phyloP scores from a whole-genome alignment of 37 sponge, comb jelly and placozoan species.

The Beroe forskalii region DNA sequence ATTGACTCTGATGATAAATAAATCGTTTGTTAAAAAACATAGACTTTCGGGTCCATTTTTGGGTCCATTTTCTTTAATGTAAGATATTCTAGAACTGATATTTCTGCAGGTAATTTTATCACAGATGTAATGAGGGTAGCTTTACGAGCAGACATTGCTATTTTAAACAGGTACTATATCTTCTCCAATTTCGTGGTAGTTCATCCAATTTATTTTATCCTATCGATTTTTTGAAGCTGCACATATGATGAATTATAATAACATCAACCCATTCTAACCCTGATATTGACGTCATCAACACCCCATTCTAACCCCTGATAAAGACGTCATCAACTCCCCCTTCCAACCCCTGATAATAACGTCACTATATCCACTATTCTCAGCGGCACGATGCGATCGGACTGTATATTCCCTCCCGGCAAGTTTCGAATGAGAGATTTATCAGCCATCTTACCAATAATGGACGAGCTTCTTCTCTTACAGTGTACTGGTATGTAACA shows the following conservation, averaged over 20 bases:
- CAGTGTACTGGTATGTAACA: slow-evolving; percentile 49
- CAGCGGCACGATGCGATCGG: slow-evolving; percentile 55
- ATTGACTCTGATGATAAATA: too few relatives aligned
- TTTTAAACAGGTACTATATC: slow-evolving; percentile 67
- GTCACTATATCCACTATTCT: too few relatives aligned
- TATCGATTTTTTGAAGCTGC: not conserved
- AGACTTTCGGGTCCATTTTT: too few relatives aligned
- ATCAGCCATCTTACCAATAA: not conserved
- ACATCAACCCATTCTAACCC: too few relatives aligned
- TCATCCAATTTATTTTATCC: not conserved
- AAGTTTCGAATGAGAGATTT: slow-evolving; percentile 59
- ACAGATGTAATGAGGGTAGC: slow-evolving; percentile 75
- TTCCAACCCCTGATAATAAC: too few relatives aligned
- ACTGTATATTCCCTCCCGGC: slow-evolving; percentile 25
- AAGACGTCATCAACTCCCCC: too few relatives aligned
- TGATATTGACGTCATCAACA: too few relatives aligned
- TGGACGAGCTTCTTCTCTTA: slow-evolving; percentile 22
- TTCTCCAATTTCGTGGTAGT: not conserved
- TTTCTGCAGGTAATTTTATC: slow-evolving; percentile 74
- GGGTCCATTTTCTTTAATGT: too few relatives aligned
- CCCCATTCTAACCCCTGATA: too few relatives aligned
- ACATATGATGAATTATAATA: not conserved
- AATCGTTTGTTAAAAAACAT: too few relatives aligned
- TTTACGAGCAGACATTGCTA: slow-evolving; percentile 74
- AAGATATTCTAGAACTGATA: too few relatives aligned